These are phyloP conservation scores for Clarias laeviceps DNA, from an alignment of 2,797 vertebrate genomes.

Conservation along the genomic window DNA sequence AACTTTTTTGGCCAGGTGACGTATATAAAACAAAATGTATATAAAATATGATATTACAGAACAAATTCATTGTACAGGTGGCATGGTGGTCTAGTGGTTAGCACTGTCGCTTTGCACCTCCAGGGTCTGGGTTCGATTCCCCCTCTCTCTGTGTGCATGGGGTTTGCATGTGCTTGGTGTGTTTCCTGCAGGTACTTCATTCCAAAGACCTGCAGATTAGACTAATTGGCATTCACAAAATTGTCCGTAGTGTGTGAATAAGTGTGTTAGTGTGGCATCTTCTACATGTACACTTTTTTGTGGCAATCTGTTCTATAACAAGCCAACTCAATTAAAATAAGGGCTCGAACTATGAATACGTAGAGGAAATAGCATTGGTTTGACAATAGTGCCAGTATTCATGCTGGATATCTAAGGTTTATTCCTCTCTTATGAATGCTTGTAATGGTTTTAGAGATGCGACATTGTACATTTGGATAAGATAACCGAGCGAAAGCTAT, in stretches of 20 bases:
- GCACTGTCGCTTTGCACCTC: too few species aligned
- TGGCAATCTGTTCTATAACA: background rate
- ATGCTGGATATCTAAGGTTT: constrained; percentile 2
- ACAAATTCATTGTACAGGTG: background rate
- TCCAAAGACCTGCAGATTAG: too few species aligned
- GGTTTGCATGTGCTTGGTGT: too few species aligned
- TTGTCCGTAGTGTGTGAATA: too few species aligned
- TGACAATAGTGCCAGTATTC: background rate
- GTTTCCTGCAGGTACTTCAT: too few species aligned
- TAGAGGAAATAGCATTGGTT: background rate
- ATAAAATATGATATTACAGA: too few species aligned
- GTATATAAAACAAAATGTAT: background rate
- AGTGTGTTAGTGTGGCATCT: background rate
- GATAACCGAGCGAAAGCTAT: background rate
- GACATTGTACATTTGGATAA: background rate
- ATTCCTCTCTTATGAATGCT: background rate
- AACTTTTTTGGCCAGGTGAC: too few species aligned
- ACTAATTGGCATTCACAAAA: too few species aligned
- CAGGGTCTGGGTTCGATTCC: too few species aligned
- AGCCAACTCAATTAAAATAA: background rate
- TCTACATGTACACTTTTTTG: background rate
- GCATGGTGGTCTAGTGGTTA: too few species aligned
- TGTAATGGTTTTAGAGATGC: background rate
- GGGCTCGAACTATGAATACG: background rate
- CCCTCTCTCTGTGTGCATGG: too few species aligned